Base-by-base conservation (phyloP, 2,797 vertebrate genomes). In the Ateles fusciceps region DNA sequence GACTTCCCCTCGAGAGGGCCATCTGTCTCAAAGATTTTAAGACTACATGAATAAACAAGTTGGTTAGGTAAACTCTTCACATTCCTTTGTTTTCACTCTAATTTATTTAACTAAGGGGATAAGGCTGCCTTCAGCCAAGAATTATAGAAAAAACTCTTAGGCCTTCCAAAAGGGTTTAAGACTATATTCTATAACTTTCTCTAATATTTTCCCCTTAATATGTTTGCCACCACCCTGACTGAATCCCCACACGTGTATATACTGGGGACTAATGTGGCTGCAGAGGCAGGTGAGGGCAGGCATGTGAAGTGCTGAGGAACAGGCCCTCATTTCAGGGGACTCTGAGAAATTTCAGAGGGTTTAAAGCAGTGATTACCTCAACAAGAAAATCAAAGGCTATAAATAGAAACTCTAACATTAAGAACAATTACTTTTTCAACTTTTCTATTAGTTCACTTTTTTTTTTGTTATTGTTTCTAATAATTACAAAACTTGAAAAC, bases 391-490 rank as follows among this genome's bases (percentile, higher is more conserved):
- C 6, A 48, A 85, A 33, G 91, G 71, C 50, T 96, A 44, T 75
- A 89, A 93, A 57, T 85, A 90, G 55, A 83, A 83, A 59, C 26
- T n/a, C 30, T 33, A 52, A 85, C 46, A 48, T 75, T 48, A 91
- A 85, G 61, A 80, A 79, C 21, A 81, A 33, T 61, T 75, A 80
- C 28, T 95, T 96, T 36, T 52, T 83, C 48, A 72, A 13, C 28
- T 85, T 89, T 94, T 85, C 88, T 85, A 80, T 33, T n/a, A 42
- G 52, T 94, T 85, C 19, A 28, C 61, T 75, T 30, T 13, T 59
- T 30, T 59, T 59, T 93, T 83, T 85, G 36, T 79, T 91, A 5
- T 94, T 74, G 76, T 94, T 94, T 83, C 48, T 88, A 52, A 48
- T n/a, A 48, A 44, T 55, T 21, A 80, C 36, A 33, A 52, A 91